Base-by-base conservation (phyloP, 2,113 vertebrate genomes). In the Carassius carassius region DNA sequence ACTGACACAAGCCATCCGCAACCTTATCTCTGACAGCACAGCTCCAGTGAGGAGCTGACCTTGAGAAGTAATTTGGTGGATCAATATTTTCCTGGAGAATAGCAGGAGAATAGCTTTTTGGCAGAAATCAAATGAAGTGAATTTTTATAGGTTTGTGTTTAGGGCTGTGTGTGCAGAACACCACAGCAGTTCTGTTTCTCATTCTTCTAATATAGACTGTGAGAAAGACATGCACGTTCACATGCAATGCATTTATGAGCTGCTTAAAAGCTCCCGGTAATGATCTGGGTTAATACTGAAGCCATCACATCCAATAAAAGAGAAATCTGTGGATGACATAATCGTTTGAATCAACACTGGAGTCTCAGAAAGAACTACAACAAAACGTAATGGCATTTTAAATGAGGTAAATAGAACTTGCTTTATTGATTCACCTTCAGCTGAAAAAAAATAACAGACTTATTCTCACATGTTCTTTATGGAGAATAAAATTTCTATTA, bases 31-130 rank as follows among this genome's bases (percentile, higher is more conserved):
- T 21, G 17, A 41, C 37, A 74, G 19, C 73, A 67, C 44, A 51
- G 54, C 47, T 84, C 67, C 78, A 78, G 58, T 58, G 82, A 7
- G 21, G 65, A 2, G 0, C 83, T 25, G 74, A 91, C 92, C 92
- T 92, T 92, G 90, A 89, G 83, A 93, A 91, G 89, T 89, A 91
- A 91, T 92, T 94, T 90, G 83, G 74, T 65, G 69, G 92, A 92
- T 94, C 88, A 67, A 89, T 94, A 86, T 92, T 91, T 90, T 70
- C 67, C 54, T 83, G 80, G 84, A 85, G 89, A 89, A 84, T 29
- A 41, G 44, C 73, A 11, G 83, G 3, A 44, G 41, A 0, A 11
- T 0, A 14, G 0, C 54, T 84, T 69, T 11, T 65, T 58, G 63
- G 56, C 29, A 85, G 32, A 23, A 37, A 29, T 8, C 75, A 81